Evolutionary conservation across 2,888 invertebrate genomes (phyloP).

Genomic region (Kryphioiulus occultus): DNA sequence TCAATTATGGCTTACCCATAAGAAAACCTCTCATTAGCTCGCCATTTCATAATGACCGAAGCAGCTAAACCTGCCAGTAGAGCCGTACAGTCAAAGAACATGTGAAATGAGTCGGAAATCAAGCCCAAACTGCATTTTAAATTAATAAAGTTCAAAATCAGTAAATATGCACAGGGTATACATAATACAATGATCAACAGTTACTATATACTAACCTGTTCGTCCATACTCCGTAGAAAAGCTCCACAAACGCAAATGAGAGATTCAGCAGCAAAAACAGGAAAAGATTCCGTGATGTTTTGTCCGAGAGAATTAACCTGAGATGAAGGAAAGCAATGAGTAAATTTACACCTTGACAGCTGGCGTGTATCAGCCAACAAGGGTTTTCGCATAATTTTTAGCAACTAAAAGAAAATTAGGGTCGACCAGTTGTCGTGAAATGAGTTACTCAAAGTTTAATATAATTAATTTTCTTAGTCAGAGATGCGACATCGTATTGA

Average conservation of each 20-base stretch:
- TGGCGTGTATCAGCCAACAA: background rate
- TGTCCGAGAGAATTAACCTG: conserved; percentile 87
- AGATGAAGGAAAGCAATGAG: background rate
- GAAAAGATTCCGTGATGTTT: conserved; percentile 91
- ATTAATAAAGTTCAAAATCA: conserved; percentile 32
- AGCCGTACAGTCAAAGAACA: conserved; percentile 99
- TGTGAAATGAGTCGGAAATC: conserved; percentile 98
- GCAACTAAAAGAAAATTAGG: too few relatives aligned
- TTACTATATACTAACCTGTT: conserved; percentile 60
- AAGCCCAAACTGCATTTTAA: conserved; percentile 78
- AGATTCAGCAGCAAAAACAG: conserved; percentile 90
- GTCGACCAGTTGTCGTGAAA: too few relatives aligned
- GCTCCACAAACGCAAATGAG: conserved; percentile 95
- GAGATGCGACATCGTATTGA: background rate
- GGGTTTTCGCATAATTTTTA: too few relatives aligned
- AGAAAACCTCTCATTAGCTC: conserved; percentile 79
- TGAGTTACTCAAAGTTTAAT: background rate
- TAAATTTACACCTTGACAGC: background rate
- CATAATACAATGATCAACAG: background rate
- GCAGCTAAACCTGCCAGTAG: conserved; percentile 91
- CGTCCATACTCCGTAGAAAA: conserved; percentile 79
- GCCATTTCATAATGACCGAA: conserved; percentile 96
- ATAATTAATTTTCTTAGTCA: background rate
- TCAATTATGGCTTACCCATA: conserved; percentile 63
- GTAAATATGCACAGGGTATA: background rate